Evolutionary conservation across 1,140 invertebrate species (phyloP).

Genomic region (Stegodyphus mimosarum): DNA sequence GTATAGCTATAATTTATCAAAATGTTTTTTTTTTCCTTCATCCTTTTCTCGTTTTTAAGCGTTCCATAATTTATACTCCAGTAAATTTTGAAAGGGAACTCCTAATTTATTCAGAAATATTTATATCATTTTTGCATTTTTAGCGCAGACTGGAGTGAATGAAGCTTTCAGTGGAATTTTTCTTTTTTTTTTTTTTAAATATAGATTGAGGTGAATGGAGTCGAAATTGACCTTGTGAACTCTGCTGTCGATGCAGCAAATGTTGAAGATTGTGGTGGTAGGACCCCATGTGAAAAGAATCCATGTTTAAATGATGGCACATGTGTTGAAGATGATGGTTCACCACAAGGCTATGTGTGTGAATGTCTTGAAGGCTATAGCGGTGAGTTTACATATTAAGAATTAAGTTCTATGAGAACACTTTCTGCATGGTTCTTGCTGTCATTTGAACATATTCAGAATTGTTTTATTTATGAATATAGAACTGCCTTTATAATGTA

Average conservation of each 20-base stretch:
- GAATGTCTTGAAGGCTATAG: conserved; percentile 70
- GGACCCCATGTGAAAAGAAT: conserved; percentile 70
- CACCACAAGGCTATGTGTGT: conserved; percentile 70
- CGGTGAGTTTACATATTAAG: conserved; percentile 64
- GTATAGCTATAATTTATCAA: background rate
- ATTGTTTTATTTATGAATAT: too few relatives aligned
- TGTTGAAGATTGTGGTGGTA: conserved; percentile 77
- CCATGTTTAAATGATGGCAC: conserved; percentile 74
- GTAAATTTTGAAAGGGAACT: too few relatives aligned
- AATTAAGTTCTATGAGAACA: background rate
- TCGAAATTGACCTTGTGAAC: conserved; percentile 75
- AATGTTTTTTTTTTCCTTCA: conserved; percentile 3
- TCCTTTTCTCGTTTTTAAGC: too few relatives aligned
- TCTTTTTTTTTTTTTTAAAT: conserved; percentile 50
- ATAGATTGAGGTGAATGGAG: conserved; percentile 76
- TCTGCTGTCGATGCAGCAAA: conserved; percentile 79
- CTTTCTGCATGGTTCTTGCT: too few relatives aligned
- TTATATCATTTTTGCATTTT: too few relatives aligned
- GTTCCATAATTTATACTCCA: too few relatives aligned
- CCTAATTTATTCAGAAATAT: too few relatives aligned
- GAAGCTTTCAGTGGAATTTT: background rate
- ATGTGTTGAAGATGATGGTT: conserved; percentile 69
- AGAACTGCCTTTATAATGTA: too few relatives aligned
- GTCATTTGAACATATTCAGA: too few relatives aligned
- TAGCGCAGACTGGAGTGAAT: too few relatives aligned